Conservation (phyloP, 37 sponge, comb jelly and placozoan genomes). For the Eunapius fragilis region DNA sequence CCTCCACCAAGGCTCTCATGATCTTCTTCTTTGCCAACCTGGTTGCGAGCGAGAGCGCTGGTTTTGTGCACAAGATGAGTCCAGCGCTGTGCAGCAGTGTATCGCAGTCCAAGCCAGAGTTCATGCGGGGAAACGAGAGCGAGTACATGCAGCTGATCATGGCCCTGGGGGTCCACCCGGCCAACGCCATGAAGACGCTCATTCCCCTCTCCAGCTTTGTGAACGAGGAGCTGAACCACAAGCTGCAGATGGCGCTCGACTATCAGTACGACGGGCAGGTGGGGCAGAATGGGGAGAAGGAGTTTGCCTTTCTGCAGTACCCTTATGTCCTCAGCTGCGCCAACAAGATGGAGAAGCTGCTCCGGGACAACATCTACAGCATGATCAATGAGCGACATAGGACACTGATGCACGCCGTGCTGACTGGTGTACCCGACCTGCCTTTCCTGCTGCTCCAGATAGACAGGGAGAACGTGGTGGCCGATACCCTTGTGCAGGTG, state of each 20-base stretch:
- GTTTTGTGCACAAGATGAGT: constrained; percentile 32
- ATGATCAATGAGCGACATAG: constrained; percentile 73
- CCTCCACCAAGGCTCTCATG: constrained; percentile 52
- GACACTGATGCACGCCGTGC: constrained; percentile 63
- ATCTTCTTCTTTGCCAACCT: constrained; percentile 87
- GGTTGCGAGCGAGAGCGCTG: constrained; percentile 42
- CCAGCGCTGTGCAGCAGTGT: constrained; percentile 12
- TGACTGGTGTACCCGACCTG: constrained; percentile 63
- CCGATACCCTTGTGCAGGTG: constrained; percentile 88
- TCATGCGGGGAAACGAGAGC: constrained; percentile 4
- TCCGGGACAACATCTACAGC: constrained; percentile 73
- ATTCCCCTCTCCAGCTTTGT: constrained; percentile 64
- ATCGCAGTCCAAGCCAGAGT: constrained; percentile 35
- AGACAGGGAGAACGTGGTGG: constrained; percentile 74
- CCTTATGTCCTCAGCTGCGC: constrained; percentile 84
- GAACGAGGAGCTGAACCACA: constrained; percentile 82
- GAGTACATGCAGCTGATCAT: constrained; percentile 39
- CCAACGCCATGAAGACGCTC: constrained; percentile 38
- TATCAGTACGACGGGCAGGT: constrained; percentile 16
- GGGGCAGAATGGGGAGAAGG: background rate
- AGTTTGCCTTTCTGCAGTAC: constrained; percentile 78
- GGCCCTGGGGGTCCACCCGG: constrained; percentile 64
- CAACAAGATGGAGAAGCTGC: constrained; percentile 85
- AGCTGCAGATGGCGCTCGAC: constrained; percentile 59
- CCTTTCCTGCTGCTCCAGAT: constrained; percentile 83